Evolutionary conservation across 2,113 vertebrate species (phyloP).

Genomic region (Ciconia maguari): DNA sequence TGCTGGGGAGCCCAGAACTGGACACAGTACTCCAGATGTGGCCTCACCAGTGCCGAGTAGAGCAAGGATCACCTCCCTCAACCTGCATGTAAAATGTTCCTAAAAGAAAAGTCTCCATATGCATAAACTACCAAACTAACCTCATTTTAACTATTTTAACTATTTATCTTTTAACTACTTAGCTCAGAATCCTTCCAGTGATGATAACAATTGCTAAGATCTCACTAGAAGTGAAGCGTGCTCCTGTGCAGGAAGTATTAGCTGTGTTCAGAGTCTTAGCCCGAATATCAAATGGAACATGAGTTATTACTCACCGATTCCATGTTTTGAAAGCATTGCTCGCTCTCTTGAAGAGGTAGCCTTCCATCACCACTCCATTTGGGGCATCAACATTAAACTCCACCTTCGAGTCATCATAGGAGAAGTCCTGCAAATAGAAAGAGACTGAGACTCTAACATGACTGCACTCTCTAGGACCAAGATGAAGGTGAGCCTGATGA

Average conservation of each 20-base stretch:
- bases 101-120: neutral
- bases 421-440: conserved; percentile 82
- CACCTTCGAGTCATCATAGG: conserved; percentile 90
- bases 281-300: neutral
- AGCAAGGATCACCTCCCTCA: neutral
- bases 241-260: neutral
- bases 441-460: neutral
- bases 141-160: neutral
- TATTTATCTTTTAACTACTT: neutral
- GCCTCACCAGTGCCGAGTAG: neutral
- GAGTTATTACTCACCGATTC: conserved; percentile 84
- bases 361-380: conserved; percentile 97
- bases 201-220: too few species aligned
- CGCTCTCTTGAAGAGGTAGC: conserved; percentile 97
- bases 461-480: too few species aligned
- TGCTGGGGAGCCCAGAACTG: neutral
- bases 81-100: neutral
- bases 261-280: neutral
- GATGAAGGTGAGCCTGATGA: neutral
- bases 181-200: neutral
- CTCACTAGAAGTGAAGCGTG: neutral
- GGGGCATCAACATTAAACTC: conserved; percentile 94
- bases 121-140: neutral
- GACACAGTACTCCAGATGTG: neutral
- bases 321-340: conserved; percentile 98